Percentiles rank a stretch among this genome's conserved stretches.
These are phyloP conservation scores for Ginglymostoma cirratum DNA, from an alignment of 2,113 vertebrate genomes.

Conservation along the genomic window DNA sequence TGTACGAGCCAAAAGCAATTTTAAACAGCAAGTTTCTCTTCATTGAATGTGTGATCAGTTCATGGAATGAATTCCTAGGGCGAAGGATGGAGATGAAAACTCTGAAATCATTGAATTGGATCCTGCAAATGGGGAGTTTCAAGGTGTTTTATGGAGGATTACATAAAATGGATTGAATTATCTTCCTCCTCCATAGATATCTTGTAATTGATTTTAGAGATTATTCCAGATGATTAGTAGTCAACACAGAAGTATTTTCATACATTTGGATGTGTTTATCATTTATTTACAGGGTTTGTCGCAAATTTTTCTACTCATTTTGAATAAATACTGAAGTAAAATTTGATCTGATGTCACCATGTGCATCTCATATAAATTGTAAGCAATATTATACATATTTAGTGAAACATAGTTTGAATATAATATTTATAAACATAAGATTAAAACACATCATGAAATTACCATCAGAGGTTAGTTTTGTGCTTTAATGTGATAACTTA, in stretches of 20 bases:
- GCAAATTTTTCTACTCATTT: not conserved
- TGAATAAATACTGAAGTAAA: not conserved
- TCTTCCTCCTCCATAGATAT: not conserved
- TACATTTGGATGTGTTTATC: too few species aligned
- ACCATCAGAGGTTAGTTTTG: not conserved
- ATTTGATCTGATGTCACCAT: not conserved
- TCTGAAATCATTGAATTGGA: not conserved
- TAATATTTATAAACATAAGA: not conserved
- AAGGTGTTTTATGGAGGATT: not conserved
- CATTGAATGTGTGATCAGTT: not conserved
- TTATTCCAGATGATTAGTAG: not conserved
- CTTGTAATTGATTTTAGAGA: not conserved
- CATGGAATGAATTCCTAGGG: not conserved
- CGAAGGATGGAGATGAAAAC: not conserved
- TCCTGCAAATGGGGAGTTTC: not conserved
- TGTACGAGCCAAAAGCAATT: not conserved
- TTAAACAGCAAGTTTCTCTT: not conserved
- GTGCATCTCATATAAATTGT: not conserved
- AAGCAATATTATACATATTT: not conserved
- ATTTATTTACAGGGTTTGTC: not conserved
- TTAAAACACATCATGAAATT: not conserved
- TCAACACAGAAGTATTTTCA: not conserved
- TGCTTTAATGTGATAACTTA: not conserved
- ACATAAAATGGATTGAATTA: not conserved
- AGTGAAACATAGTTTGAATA: not conserved